These are phyloP conservation scores for Sarcophaga carnaria DNA, from an alignment of 2,888 invertebrate species.

Conservation along the genomic window DNA sequence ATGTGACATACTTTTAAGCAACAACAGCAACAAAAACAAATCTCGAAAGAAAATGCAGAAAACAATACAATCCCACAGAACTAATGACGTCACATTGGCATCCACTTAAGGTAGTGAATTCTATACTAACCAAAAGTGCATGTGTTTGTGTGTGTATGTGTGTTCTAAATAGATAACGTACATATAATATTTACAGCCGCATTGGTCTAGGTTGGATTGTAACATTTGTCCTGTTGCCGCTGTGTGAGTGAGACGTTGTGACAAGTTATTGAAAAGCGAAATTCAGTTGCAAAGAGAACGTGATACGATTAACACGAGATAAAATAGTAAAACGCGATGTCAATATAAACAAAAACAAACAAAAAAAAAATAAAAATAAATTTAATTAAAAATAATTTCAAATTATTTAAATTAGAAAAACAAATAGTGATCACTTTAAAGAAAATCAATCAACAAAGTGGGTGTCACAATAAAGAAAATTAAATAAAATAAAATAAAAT, in stretches of 20 bases:
- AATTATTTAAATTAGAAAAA: slow-evolving; percentile 20
- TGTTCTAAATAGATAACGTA: slow-evolving; percentile 44
- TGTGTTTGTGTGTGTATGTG: slow-evolving; percentile 9
- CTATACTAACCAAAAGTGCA: neutral
- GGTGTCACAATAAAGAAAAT: neutral
- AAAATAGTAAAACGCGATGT: neutral
- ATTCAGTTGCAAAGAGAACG: slow-evolving; percentile 70
- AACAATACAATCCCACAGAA: slow-evolving; percentile 25
- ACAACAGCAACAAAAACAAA: slow-evolving; percentile 1
- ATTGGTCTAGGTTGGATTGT: slow-evolving; percentile 60
- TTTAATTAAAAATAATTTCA: slow-evolving; percentile 3
- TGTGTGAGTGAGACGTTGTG: slow-evolving; percentile 28
- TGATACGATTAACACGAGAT: slow-evolving; percentile 59
- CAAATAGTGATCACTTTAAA: slow-evolving; percentile 37
- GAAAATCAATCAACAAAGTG: slow-evolving; percentile 12
- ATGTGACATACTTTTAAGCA: slow-evolving; percentile 56
- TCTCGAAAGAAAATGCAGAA: neutral
- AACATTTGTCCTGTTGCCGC: slow-evolving; percentile 58
- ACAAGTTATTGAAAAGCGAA: slow-evolving; percentile 49
- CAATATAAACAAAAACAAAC: slow-evolving; percentile 16
- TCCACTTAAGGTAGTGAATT: slow-evolving; percentile 59
- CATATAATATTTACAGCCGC: slow-evolving; percentile 18
- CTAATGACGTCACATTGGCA: slow-evolving; percentile 70
- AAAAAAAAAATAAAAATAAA: slow-evolving; percentile 7
- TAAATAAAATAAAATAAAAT: neutral